Base-by-base conservation (phyloP, 2,797 vertebrate species). In the Dermochelys coriacea region DNA sequence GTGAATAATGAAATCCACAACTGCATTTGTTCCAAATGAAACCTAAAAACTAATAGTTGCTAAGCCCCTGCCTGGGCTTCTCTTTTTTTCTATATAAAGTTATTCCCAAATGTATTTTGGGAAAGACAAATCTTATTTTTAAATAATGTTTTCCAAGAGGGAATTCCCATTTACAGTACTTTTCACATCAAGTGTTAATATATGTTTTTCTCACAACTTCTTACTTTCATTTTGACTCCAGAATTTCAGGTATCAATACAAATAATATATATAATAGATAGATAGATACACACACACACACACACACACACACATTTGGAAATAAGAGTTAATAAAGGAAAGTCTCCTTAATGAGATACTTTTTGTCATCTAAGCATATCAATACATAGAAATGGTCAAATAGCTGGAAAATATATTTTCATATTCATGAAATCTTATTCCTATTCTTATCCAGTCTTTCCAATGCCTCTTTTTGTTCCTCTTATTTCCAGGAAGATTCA, bases 141-240 rank as follows among this genome's bases (percentile, higher is more conserved):
- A 87, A 91, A 49, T 55, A 9, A 34, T 83, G 57, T 12, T 96
- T 95, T 95, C 89, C 96, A 93, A 64, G 77, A 93, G 86, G 75
- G 84, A 95, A 94, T 96, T 90, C 84, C 91, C 68, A 89, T 80
- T 91, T 87, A 91, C 2, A 9, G 0, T 25, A 87, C 86, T 94
- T 94, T 91, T 55, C 80, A 85, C 88, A 96, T 84, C 81, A 95
- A 79, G 27, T 89, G 29, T 92, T 91, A 91, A 94, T 86, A 50
- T 84, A 12, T 19, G 31, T 75, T 49, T 92, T 90, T 90, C 51
- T 82, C 54, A 86, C 45, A 84, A 84, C n/a, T 93, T 89, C 59
- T 89, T 86, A 75, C 50, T 94, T 80, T 89, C 11, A 64, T 19
- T 92, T 89, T 87, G 61, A 92, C 55, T 85, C 31, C 52, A 87